Evolutionary conservation across 2,888 invertebrate genomes (phyloP).

Genomic region (Drosophila mimica): DNA sequence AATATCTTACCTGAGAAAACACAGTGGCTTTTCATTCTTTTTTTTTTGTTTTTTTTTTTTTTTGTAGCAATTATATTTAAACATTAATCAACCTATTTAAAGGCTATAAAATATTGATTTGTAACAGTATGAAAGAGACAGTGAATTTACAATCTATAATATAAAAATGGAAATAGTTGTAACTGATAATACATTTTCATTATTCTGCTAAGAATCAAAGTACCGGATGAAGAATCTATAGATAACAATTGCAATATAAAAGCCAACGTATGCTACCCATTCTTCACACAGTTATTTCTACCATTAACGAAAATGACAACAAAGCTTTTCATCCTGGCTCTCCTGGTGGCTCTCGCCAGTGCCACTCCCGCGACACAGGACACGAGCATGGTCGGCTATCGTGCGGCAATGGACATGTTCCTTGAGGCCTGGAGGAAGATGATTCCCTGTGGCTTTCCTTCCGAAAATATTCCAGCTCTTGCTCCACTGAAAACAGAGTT

Average conservation of each 20-base stretch:
- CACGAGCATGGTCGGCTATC: constrained; percentile 37
- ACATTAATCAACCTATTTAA: too few relatives aligned
- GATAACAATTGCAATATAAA: not conserved
- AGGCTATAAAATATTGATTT: too few relatives aligned
- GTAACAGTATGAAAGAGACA: too few relatives aligned
- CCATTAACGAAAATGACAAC: constrained; percentile 22
- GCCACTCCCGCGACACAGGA: constrained; percentile 23
- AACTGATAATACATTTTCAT: not conserved
- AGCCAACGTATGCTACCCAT: not conserved
- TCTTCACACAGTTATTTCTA: constrained; percentile 19
- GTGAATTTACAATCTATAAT: too few relatives aligned
- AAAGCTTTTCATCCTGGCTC: constrained; percentile 50
- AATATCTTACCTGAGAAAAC: not conserved
- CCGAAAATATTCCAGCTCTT: constrained; percentile 61
- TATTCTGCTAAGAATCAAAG: not conserved
- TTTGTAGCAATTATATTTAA: too few relatives aligned
- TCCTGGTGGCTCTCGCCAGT: constrained; percentile 37
- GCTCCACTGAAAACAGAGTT: constrained; percentile 56
- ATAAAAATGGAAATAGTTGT: too few relatives aligned
- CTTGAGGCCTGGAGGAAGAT: constrained; percentile 57
- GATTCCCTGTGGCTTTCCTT: constrained; percentile 74
- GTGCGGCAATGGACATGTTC: constrained; percentile 53
- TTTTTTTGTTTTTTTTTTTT: too few relatives aligned
- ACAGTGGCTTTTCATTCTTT: not conserved
- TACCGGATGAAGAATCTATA: not conserved